phyloP scores from a whole-genome alignment of 2,797 vertebrate species.

The Leptodactylus fallax region DNA sequence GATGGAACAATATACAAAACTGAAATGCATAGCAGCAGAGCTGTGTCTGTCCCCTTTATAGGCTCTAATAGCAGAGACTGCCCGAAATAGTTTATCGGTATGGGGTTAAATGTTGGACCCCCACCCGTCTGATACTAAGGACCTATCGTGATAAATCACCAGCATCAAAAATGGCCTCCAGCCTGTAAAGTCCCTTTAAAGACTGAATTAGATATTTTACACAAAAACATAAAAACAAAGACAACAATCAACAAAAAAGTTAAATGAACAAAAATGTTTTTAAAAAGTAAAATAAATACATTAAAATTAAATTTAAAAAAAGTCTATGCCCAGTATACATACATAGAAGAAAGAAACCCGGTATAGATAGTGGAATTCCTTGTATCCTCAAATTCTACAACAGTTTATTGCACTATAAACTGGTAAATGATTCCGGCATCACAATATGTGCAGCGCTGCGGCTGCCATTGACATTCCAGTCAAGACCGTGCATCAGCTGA shows the following conservation, averaged over 20 bases:
- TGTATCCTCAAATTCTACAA: neutral
- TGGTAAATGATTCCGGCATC: neutral
- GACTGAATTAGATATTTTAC: no score
- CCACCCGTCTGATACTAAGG: no score
- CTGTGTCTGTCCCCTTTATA: no score
- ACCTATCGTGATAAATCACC: no score
- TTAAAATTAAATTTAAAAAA: neutral
- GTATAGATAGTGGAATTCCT: neutral
- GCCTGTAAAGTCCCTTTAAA: no score
- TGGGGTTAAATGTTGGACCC: no score
- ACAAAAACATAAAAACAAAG: neutral
- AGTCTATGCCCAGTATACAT: no score
- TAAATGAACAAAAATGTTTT: neutral
- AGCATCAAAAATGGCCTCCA: no score
- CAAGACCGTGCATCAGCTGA: conserved; percentile 7
- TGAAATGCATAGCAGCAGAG: no score
- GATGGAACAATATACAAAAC: no score
- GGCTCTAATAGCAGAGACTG: no score
- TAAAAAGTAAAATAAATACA: neutral
- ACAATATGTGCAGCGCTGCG: neutral
- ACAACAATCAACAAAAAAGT: neutral
- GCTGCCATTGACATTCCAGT: conserved; percentile 40
- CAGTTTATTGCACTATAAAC: conserved; percentile 10
- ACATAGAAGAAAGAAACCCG: neutral
- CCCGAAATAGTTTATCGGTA: no score